These are phyloP conservation scores for Caenorhabditis sulstoni DNA, from an alignment of 2,888 invertebrate genomes.

Conservation along the genomic window DNA sequence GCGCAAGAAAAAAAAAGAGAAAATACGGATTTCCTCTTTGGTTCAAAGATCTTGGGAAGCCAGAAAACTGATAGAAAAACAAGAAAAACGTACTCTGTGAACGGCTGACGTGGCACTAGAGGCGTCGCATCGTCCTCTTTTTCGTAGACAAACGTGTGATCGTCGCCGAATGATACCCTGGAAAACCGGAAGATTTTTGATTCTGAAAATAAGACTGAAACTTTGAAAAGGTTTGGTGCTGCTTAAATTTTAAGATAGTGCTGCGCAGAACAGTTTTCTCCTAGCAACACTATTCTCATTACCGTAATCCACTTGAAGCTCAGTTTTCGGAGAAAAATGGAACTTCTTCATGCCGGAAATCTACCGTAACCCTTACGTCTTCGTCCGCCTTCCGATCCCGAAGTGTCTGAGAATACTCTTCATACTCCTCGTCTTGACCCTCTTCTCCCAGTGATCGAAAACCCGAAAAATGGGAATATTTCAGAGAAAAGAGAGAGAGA, in stretches of 20 bases:
- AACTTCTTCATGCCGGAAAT: no score
- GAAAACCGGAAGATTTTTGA: constrained; percentile 8
- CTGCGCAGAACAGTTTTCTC: no score
- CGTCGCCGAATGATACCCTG: constrained; percentile 64
- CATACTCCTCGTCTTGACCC: constrained; percentile 20
- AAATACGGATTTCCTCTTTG: not conserved
- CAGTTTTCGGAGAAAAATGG: no score
- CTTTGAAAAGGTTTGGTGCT: not conserved
- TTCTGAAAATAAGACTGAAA: not conserved
- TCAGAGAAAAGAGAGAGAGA: not conserved
- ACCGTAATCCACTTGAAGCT: no score
- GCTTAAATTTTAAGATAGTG: no score
- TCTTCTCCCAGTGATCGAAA: not conserved
- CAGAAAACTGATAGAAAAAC: not conserved
- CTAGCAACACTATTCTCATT: no score
- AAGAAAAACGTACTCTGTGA: constrained; percentile 56
- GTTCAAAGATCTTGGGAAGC: not conserved
- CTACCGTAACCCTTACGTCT: constrained; percentile 33
- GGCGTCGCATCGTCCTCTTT: constrained; percentile 62
- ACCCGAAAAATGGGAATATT: not conserved
- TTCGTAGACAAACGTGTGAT: constrained; percentile 64
- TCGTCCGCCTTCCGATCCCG: constrained; percentile 31
- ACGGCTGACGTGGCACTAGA: constrained; percentile 51
- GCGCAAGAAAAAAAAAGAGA: no score
- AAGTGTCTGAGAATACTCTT: constrained; percentile 53